phyloP scores from a whole-genome alignment of 1,140 invertebrate species.

The Neelides sp. region DNA sequence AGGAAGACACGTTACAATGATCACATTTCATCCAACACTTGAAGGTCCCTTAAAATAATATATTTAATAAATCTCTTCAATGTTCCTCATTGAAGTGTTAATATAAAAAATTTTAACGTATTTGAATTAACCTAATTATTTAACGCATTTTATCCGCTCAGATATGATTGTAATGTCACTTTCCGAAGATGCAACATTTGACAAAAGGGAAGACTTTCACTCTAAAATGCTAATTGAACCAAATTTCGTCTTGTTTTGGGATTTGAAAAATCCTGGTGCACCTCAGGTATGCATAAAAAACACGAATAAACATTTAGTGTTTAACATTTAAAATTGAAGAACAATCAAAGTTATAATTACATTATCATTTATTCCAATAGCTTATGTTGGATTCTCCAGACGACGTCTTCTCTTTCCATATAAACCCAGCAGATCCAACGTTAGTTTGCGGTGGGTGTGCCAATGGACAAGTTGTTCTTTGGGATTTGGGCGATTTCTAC shows the following conservation, averaged over 20 bases:
- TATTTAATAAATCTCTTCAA: background rate
- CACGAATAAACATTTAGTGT: background rate
- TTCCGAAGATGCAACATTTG: slow-evolving; percentile 37
- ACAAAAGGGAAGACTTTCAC: slow-evolving; percentile 38
- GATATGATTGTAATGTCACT: slow-evolving; percentile 38
- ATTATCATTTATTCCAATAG: slow-evolving; percentile 31
- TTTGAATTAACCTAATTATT: slow-evolving; percentile 6
- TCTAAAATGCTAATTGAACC: slow-evolving; percentile 38
- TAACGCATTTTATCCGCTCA: slow-evolving; percentile 8
- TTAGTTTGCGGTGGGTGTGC: slow-evolving; percentile 40
- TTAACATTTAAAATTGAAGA: too few species aligned
- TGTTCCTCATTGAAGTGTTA: background rate
- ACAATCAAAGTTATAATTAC: slow-evolving; percentile 6
- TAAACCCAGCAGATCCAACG: slow-evolving; percentile 38
- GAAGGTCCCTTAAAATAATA: slow-evolving; percentile 30
- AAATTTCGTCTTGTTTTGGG: slow-evolving; percentile 41
- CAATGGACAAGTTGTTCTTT: slow-evolving; percentile 41
- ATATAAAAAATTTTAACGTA: background rate
- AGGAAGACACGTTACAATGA: slow-evolving; percentile 38
- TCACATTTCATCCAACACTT: slow-evolving; percentile 40
- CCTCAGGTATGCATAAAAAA: slow-evolving; percentile 38
- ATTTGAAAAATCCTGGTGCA: slow-evolving; percentile 40
- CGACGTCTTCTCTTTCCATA: slow-evolving; percentile 39
- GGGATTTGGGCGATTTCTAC: slow-evolving; percentile 36
- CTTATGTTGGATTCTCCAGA: slow-evolving; percentile 40